phyloP scores from a whole-genome alignment of 2,888 invertebrate species.

The Nomada fucata region DNA sequence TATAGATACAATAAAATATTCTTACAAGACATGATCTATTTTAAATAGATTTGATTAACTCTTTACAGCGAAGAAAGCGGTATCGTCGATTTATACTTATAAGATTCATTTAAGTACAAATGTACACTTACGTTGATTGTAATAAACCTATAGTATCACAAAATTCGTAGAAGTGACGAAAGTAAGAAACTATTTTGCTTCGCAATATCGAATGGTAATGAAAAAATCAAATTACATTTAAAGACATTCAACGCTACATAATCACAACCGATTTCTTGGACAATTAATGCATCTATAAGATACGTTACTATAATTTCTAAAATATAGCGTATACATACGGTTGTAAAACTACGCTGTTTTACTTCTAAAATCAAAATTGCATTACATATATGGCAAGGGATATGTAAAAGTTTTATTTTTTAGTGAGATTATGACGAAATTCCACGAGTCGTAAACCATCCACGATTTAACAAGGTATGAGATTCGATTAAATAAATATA shows the following conservation, averaged over 20 bases:
- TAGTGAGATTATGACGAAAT: slow-evolving; percentile 21
- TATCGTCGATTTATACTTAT: slow-evolving; percentile 40
- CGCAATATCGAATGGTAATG: slow-evolving; percentile 15
- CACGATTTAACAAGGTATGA: slow-evolving; percentile 18
- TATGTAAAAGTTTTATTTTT: slow-evolving; percentile 34
- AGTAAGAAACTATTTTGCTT: slow-evolving; percentile 36
- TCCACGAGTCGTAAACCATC: slow-evolving; percentile 25
- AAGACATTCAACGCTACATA: slow-evolving; percentile 16
- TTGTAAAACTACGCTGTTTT: not conserved
- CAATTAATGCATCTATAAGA: slow-evolving; percentile 25
- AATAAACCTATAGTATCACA: slow-evolving; percentile 55
- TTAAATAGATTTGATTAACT: slow-evolving; percentile 49
- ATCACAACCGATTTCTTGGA: slow-evolving; percentile 57
- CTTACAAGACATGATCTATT: slow-evolving; percentile 73
- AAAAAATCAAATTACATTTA: slow-evolving; percentile 32
- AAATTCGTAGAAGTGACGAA: slow-evolving; percentile 32
- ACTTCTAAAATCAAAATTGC: slow-evolving; percentile 24
- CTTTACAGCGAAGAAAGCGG: slow-evolving; percentile 30
- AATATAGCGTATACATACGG: slow-evolving; percentile 23
- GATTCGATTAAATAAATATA: slow-evolving; percentile 51
- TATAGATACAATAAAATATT: slow-evolving; percentile 79
- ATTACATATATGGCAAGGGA: slow-evolving; percentile 43
- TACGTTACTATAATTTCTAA: slow-evolving; percentile 34
- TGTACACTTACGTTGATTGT: slow-evolving; percentile 43
- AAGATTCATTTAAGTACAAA: slow-evolving; percentile 63